A percentile compares a stretch with the other conserved stretches of the same genome.
These are phyloP conservation scores for Polymixis flavicincta DNA, from an alignment of 2,888 invertebrate genomes.

Conservation along the genomic window DNA sequence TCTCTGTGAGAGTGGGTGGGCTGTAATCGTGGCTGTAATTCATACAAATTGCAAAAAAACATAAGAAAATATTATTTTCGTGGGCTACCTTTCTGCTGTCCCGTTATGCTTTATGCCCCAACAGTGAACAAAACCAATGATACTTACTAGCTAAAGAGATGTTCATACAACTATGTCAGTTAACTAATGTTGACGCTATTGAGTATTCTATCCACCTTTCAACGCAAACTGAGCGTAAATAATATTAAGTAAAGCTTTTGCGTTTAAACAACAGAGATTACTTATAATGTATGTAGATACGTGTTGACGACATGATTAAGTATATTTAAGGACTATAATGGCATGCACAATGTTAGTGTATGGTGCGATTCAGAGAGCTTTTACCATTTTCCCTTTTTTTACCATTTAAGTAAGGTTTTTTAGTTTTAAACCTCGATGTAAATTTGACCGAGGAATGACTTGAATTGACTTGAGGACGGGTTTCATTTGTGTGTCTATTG, in stretches of 20 bases:
- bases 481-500: too few species aligned
- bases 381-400: neutral
- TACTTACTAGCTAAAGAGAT: neutral
- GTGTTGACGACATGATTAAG: slow-evolving; percentile 57
- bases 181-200: slow-evolving; percentile 1
- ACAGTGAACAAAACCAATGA: neutral
- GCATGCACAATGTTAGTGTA: slow-evolving; percentile 40
- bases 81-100: too few species aligned
- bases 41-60: too few species aligned
- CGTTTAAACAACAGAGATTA: slow-evolving; percentile 53
- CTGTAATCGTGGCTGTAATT: too few species aligned
- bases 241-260: slow-evolving; percentile 51
- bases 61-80: too few species aligned
- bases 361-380: slow-evolving; percentile 35
- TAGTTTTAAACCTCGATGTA: neutral
- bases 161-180: neutral
- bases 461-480: too few species aligned
- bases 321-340: slow-evolving; percentile 60
- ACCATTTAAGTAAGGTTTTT: neutral
- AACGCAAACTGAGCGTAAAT: slow-evolving; percentile 43
- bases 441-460: too few species aligned
- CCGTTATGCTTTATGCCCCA: too few species aligned
- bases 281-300: slow-evolving; percentile 56
- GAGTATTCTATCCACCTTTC: slow-evolving; percentile 25
- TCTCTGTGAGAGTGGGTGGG: too few species aligned